These are phyloP conservation scores for Phyllopteryx taeniolatus DNA, from an alignment of 2,113 vertebrate genomes.

Conservation along the genomic window DNA sequence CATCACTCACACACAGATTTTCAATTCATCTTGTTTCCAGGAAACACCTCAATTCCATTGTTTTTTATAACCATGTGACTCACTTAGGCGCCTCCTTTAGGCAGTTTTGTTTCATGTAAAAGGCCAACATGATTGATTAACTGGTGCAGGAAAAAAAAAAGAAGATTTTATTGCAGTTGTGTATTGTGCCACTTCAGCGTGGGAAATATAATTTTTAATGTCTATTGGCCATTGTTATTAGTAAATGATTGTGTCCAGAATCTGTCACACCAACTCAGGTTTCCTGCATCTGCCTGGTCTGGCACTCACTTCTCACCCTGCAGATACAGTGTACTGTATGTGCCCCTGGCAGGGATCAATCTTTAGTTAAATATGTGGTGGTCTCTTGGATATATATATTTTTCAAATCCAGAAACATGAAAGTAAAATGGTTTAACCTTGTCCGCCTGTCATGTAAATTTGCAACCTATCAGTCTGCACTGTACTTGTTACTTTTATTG, in stretches of 20 bases:
- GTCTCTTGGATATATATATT: neutral
- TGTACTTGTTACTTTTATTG: neutral
- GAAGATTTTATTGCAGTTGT: neutral
- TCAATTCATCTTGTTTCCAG: slow-evolving; percentile 35
- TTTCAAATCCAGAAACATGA: neutral
- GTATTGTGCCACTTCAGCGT: neutral
- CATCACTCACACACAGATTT: slow-evolving; percentile 28
- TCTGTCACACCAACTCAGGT: neutral
- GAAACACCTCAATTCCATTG: slow-evolving; percentile 36
- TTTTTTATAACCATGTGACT: slow-evolving; percentile 12
- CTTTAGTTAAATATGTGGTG: neutral
- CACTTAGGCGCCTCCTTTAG: slow-evolving; percentile 10
- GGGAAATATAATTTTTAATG: neutral
- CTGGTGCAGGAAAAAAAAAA: neutral
- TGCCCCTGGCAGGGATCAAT: neutral
- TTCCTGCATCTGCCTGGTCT: neutral
- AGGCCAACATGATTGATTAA: slow-evolving; percentile 15
- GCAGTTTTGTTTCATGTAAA: slow-evolving; percentile 9
- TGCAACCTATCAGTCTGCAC: neutral
- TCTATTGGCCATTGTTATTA: neutral
- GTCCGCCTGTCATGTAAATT: neutral
- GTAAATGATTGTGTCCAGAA: neutral
- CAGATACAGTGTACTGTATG: neutral
- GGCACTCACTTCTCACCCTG: neutral
- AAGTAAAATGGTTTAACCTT: neutral